Base-by-base conservation (phyloP, 1,140 invertebrate species). In the Drosophila equinoxialis region DNA sequence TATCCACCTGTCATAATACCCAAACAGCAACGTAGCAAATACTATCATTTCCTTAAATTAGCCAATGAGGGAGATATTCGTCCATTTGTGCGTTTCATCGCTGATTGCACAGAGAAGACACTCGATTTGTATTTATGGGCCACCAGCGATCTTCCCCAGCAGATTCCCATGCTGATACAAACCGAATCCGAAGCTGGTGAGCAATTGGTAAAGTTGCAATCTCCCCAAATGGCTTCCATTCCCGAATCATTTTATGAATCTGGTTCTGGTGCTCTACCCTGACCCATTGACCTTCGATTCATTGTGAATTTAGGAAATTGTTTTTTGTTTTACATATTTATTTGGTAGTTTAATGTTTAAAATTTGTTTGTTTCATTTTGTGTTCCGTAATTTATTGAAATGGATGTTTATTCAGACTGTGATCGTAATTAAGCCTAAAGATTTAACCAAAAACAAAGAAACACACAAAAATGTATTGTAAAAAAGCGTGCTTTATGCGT, bases 1-100 rank as follows among this genome's bases (percentile, higher is more conserved):
- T 99, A 97, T 93, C 98, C 98, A 3, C 98, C 98, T 0, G 97
- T 99, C 5, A 98, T 99, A 59, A 97, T 99, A 63, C 94, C 96
- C 62, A 98, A 99, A 80, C 96, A 98, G 87, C 97, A 99, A 81
- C 94, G 97, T 2, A 95, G 95, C 69, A 94, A 95, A 48, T 97
- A 97, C 92, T 99, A 99, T 91, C 95, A 98, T 75, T 95, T 96
- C 81, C 93, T 99, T 11, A 96, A 98, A 89, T 93, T 96, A 17
- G 98, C 97, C 0, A 99, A 99, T 89, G 95, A 96, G 78, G 98
- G 98, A 2, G 97, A 99, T 92, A 95, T 98, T 6, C 93, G 97
- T 63, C 98, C 98, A 1, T 99, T 99, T 93, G 95, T 99, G 5
- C 94, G 98, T 86, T 99, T 99, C 91, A 98, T 99, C 87, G 98